phyloP scores from a whole-genome alignment of 2,888 invertebrate species.

The Xestoiulus laeticollis region DNA sequence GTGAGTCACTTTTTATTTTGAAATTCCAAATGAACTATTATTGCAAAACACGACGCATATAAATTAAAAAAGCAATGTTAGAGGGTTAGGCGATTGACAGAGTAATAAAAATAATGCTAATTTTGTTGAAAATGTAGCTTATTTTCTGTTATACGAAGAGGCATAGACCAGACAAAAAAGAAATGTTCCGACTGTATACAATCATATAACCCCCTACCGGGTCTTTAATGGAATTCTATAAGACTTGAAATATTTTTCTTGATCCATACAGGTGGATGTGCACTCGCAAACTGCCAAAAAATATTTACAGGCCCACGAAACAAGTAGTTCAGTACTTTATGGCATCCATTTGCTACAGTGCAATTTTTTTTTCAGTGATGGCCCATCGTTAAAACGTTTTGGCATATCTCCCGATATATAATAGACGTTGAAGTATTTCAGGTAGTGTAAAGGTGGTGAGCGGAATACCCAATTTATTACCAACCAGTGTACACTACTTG shows the following conservation, averaged over 20 bases:
- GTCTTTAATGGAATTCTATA: slow-evolving; percentile 27
- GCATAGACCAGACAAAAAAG: background rate
- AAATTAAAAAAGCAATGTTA: background rate
- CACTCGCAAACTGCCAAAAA: slow-evolving; percentile 32
- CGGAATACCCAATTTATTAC: slow-evolving; percentile 13
- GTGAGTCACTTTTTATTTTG: background rate
- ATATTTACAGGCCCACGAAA: slow-evolving; percentile 34
- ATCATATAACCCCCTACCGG: slow-evolving; percentile 14
- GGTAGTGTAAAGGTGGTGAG: slow-evolving; percentile 21
- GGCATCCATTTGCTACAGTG: slow-evolving; percentile 34
- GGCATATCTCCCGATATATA: slow-evolving; percentile 34
- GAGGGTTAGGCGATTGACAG: slow-evolving; percentile 7
- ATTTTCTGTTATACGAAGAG: background rate
- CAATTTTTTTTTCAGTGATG: slow-evolving; percentile 2
- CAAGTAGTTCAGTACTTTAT: slow-evolving; percentile 37
- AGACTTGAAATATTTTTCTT: slow-evolving; percentile 28
- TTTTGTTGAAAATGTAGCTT: background rate
- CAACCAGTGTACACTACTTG: slow-evolving; percentile 14
- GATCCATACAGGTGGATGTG: slow-evolving; percentile 15
- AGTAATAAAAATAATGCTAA: background rate
- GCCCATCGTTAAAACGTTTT: slow-evolving; percentile 37
- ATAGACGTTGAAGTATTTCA: slow-evolving; percentile 25
- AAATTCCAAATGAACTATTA: slow-evolving; percentile 1
- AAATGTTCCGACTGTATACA: background rate
- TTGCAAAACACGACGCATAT: background rate